Conservation (phyloP, 2,797 vertebrate species). For the Anableps anableps region DNA sequence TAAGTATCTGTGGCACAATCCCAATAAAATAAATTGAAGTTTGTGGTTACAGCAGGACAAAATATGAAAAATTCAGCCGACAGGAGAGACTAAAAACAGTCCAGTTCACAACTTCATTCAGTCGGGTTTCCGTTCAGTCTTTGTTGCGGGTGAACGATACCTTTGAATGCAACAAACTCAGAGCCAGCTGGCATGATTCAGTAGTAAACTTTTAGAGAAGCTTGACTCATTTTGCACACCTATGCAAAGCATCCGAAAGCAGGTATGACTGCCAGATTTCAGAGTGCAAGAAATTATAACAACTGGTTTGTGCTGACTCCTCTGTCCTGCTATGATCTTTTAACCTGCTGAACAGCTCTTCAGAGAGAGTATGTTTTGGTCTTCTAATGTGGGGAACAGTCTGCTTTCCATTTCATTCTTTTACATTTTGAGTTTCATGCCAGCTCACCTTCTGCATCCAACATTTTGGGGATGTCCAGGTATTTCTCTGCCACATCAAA, state of each 20-base stretch:
- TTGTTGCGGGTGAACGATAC: background rate
- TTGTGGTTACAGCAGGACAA: background rate
- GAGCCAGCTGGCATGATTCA: background rate
- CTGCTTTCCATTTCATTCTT: conserved; percentile 1
- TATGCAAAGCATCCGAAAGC: background rate
- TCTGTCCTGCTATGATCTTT: background rate
- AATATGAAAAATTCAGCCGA: background rate
- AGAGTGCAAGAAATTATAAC: background rate
- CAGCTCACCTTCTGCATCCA: conserved; percentile 93
- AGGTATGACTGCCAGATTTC: background rate
- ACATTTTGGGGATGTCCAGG: conserved; percentile 96
- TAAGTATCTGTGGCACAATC: too few relatives aligned
- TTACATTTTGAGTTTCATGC: background rate
- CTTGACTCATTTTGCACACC: background rate
- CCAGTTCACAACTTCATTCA: background rate
- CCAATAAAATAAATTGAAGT: background rate
- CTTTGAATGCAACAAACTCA: background rate
- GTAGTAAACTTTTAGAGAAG: background rate
- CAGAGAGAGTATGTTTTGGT: conserved; percentile 6
- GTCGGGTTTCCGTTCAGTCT: background rate
- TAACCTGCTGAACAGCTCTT: background rate
- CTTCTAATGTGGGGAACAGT: background rate
- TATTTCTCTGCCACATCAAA: conserved; percentile 95
- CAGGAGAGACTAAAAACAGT: background rate
- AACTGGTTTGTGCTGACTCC: background rate